These are phyloP conservation scores for Drepana arcuata DNA, from an alignment of 1,140 invertebrate species.

Conservation along the genomic window DNA sequence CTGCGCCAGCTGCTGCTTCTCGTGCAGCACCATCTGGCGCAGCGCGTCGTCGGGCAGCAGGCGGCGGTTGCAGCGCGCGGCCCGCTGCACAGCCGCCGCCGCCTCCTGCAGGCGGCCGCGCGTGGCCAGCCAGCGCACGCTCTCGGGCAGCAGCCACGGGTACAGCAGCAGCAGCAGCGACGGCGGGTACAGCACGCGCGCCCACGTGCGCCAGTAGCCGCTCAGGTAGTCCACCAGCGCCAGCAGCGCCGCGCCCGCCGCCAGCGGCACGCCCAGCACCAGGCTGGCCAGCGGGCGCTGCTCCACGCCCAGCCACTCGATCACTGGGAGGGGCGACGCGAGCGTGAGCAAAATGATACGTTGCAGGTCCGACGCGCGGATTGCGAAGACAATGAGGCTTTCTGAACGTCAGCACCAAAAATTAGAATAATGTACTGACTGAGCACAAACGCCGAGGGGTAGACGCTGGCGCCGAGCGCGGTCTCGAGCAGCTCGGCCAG, in stretches of 20 bases:
- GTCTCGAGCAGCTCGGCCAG: constrained; percentile 78
- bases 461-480: constrained; percentile 65
- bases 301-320: constrained; percentile 83
- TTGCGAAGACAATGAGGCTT: too few species aligned
- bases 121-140: constrained; percentile 82
- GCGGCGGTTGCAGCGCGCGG: constrained; percentile 77
- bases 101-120: constrained; percentile 78
- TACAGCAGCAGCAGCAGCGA: constrained; percentile 78
- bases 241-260: constrained; percentile 78
- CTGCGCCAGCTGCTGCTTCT: constrained; percentile 26
- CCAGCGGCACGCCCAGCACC: constrained; percentile 76
- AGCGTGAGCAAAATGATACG: too few species aligned
- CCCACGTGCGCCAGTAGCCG: constrained; percentile 80
- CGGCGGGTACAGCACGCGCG: constrained; percentile 79
- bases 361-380: too few species aligned
- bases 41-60: constrained; percentile 72
- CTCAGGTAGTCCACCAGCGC: constrained; percentile 79
- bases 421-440: too few species aligned
- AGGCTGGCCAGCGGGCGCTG: constrained; percentile 82
- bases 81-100: constrained; percentile 73
- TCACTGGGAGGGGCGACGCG: too few species aligned
- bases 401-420: too few species aligned
- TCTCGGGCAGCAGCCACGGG: constrained; percentile 78
- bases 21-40: constrained; percentile 46
- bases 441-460: constrained; percentile 53